These are phyloP conservation scores for Acanthurus leucopareius DNA, from an alignment of 2,797 vertebrate species.

Conservation along the genomic window DNA sequence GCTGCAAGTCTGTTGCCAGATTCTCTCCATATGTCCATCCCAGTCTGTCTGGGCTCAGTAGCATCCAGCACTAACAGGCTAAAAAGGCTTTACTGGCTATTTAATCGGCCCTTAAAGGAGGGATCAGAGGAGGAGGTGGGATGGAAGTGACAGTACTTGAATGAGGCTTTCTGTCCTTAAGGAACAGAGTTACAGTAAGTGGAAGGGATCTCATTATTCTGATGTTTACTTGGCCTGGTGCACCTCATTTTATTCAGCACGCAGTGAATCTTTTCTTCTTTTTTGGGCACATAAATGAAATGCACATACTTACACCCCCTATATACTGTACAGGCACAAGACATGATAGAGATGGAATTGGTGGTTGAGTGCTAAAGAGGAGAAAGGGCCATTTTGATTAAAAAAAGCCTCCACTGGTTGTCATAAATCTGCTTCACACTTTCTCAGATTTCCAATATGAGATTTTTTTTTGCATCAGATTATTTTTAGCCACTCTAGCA, in stretches of 20 bases:
- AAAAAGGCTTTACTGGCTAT: slow-evolving; percentile 68
- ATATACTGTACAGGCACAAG: background rate
- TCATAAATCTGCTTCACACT: background rate
- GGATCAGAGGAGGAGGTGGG: slow-evolving; percentile 50
- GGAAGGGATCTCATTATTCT: slow-evolving; percentile 36
- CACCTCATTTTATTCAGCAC: background rate
- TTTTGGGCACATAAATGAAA: background rate
- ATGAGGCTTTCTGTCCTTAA: slow-evolving; percentile 47
- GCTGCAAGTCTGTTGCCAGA: slow-evolving; percentile 66
- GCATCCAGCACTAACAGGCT: slow-evolving; percentile 70
- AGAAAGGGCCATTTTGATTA: background rate
- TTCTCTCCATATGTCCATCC: slow-evolving; percentile 78
- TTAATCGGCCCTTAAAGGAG: slow-evolving; percentile 60
- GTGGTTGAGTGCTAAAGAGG: background rate
- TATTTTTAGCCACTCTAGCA: background rate
- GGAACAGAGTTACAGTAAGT: slow-evolving; percentile 48
- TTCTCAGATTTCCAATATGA: too few relatives aligned
- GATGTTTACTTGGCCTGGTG: slow-evolving; percentile 22
- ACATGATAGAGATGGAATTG: background rate
- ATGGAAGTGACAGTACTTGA: slow-evolving; percentile 51
- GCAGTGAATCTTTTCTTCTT: background rate
- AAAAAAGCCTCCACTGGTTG: background rate
- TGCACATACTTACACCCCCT: background rate
- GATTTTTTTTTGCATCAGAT: background rate
- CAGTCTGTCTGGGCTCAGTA: slow-evolving; percentile 69